Conservation (phyloP, 2,888 invertebrate species). For the Gerris lacustris region DNA sequence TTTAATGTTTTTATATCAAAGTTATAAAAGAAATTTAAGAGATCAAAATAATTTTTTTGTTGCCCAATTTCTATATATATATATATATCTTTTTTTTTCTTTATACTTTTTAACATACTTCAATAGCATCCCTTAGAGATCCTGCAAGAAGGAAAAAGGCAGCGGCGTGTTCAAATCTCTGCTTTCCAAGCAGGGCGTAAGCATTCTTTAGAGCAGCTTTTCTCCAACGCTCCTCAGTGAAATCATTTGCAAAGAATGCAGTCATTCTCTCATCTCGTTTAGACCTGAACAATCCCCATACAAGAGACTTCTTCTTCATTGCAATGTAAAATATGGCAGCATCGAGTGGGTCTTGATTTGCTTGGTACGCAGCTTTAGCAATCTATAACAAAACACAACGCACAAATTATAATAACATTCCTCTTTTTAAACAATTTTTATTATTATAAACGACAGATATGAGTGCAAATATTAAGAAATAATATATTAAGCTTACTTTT, state of each 20-base stretch:
- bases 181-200: constrained; percentile 73
- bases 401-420: neutral
- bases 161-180: constrained; percentile 87
- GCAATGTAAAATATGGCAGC: constrained; percentile 95
- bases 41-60: no score
- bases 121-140: constrained; percentile 86
- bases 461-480: no score
- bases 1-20: no score
- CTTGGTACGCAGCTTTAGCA: constrained; percentile 86
- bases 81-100: no score
- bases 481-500: constrained; percentile 42
- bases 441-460: neutral
- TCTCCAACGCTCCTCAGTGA: constrained; percentile 83
- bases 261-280: constrained; percentile 86
- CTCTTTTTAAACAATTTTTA: no score
- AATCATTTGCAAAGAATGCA: constrained; percentile 88
- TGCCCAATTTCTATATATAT: no score
- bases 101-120: constrained; percentile 44
- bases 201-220: constrained; percentile 97
- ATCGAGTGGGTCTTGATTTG: constrained; percentile 88
- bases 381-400: constrained; percentile 39
- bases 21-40: no score
- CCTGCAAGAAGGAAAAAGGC: constrained; percentile 96
- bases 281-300: constrained; percentile 90
- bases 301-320: constrained; percentile 91